Conservation (phyloP, 1,140 invertebrate species). For the Macrobrachium nipponense region DNA sequence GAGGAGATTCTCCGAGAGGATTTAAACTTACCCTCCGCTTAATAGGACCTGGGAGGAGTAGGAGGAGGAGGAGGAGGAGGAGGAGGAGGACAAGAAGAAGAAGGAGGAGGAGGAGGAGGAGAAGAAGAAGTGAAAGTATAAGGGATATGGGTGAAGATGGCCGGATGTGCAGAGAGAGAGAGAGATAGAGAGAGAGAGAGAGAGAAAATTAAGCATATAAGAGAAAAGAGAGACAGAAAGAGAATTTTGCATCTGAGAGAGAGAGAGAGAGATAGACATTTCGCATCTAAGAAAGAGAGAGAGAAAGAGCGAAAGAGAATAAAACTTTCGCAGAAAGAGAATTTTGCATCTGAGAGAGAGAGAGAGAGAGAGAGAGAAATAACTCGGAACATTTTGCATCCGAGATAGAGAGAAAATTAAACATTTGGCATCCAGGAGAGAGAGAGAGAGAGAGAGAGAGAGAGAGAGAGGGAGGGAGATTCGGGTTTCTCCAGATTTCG, state of each 20-base stretch:
- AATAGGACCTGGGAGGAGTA: not conserved
- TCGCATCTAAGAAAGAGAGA: conserved; percentile 5
- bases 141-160: not conserved
- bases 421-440: too few species aligned
- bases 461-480: not conserved
- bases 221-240: not conserved
- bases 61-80: not conserved
- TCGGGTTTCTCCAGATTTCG: not conserved
- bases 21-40: not conserved
- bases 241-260: not conserved
- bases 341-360: not conserved
- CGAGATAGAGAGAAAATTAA: not conserved
- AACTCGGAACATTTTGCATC: too few species aligned
- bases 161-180: not conserved
- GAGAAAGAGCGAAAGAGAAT: conserved; percentile 9
- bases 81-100: conserved; percentile 5
- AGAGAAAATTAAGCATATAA: too few species aligned
- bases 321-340: not conserved
- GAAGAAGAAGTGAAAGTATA: not conserved
- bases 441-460: conserved; percentile 2
- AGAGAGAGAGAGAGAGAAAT: conserved; percentile 1
- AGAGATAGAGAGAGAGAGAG: not conserved
- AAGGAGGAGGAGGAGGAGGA: not conserved
- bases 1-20: too few species aligned
- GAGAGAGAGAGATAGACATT: not conserved